Evolutionary conservation across 2,888 invertebrate species (phyloP).

Genomic region (Argyresthia albistria): DNA sequence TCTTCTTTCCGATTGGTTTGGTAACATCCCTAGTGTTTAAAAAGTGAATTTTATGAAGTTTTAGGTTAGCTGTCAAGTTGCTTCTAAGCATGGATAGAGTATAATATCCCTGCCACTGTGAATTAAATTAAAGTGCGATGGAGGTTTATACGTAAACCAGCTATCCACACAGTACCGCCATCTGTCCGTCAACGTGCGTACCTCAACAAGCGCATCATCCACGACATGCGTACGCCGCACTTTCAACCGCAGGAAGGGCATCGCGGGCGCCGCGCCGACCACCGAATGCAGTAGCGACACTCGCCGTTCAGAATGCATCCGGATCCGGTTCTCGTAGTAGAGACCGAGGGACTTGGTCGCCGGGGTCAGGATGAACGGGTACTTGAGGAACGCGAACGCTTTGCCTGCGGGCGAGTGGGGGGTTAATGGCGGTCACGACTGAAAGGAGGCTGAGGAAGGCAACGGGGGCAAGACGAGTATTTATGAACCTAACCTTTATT

Average conservation of each 20-base stretch:
- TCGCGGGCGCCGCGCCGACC: slow-evolving; percentile 84
- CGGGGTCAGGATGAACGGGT: slow-evolving; percentile 91
- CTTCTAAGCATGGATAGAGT: too few relatives aligned
- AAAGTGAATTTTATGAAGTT: too few relatives aligned
- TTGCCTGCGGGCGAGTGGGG: slow-evolving; percentile 38
- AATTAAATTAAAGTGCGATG: too few relatives aligned
- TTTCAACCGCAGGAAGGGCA: slow-evolving; percentile 88
- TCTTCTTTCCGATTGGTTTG: too few relatives aligned
- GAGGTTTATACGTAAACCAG: too few relatives aligned
- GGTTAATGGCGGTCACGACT: neutral
- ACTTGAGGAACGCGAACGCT: slow-evolving; percentile 91
- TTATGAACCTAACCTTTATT: too few relatives aligned
- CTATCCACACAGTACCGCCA: neutral
- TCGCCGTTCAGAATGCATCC: slow-evolving; percentile 94
- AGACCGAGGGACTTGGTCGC: slow-evolving; percentile 92
- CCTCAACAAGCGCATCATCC: slow-evolving; percentile 93
- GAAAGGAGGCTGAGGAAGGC: neutral
- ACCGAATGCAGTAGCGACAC: slow-evolving; percentile 88
- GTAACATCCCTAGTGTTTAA: too few relatives aligned
- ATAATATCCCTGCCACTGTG: too few relatives aligned
- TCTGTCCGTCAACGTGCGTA: slow-evolving; percentile 7
- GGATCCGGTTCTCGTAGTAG: slow-evolving; percentile 94
- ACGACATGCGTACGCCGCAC: slow-evolving; percentile 89
- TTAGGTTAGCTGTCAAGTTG: too few relatives aligned
- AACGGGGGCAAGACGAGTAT: slow-evolving; percentile 17